phyloP scores from a whole-genome alignment of 2,797 vertebrate genomes.

The Sebastes nivosus region DNA sequence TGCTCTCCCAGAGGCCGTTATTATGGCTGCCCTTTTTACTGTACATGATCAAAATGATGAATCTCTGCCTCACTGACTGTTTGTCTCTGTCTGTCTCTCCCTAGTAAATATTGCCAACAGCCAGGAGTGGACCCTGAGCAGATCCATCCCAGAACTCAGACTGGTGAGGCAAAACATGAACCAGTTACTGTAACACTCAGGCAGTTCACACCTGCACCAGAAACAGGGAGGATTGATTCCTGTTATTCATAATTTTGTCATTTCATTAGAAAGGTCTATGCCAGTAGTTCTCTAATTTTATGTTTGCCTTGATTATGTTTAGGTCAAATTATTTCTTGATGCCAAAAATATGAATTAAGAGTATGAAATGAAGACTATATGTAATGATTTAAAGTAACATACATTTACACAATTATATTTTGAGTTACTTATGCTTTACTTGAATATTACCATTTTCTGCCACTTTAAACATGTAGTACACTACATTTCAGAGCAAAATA shows the following conservation, averaged over 20 bases:
- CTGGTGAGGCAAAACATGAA: slow-evolving; percentile 84
- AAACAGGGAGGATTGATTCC: neutral
- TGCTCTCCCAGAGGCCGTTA: slow-evolving; percentile 2
- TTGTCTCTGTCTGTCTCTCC: slow-evolving; percentile 35
- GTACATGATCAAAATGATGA: slow-evolving; percentile 26
- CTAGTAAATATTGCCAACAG: slow-evolving; percentile 92
- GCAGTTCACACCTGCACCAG: neutral
- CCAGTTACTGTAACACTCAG: no score
- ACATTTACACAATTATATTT: neutral
- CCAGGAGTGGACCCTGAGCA: slow-evolving; percentile 95
- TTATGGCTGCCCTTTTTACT: slow-evolving; percentile 21
- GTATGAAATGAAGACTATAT: neutral
- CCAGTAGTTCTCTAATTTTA: neutral
- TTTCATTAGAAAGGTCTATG: neutral
- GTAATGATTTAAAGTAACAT: neutral
- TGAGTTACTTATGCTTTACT: neutral
- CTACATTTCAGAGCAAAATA: neutral
- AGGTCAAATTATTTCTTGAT: neutral
- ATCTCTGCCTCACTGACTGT: slow-evolving; percentile 36
- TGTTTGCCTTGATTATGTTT: neutral
- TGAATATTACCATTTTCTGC: neutral
- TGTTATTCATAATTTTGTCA: neutral
- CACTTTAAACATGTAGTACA: neutral
- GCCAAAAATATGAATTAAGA: neutral
- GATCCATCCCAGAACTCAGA: slow-evolving; percentile 91